Evolutionary conservation across 2,888 invertebrate species (phyloP).

Genomic region (Oscheius myriophilus): DNA sequence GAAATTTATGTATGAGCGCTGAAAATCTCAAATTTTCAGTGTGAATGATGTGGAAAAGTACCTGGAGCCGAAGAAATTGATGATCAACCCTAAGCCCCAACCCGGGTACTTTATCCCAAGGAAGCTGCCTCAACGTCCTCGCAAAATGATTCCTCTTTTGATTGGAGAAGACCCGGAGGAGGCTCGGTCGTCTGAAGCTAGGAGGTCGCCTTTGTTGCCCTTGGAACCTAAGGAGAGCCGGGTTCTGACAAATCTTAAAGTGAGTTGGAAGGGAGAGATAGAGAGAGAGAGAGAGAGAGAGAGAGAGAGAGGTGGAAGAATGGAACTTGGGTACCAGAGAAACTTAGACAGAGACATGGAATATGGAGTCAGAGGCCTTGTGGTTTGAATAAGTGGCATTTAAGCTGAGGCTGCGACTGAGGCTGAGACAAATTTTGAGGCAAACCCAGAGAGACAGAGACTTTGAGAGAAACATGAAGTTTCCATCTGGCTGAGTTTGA

Average conservation of each 20-base stretch:
- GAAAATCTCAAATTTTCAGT: too few relatives aligned
- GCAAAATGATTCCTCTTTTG: slow-evolving; percentile 65
- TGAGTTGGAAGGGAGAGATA: too few relatives aligned
- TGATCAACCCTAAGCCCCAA: slow-evolving; percentile 55
- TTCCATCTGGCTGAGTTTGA: too few relatives aligned
- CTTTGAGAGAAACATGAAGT: too few relatives aligned
- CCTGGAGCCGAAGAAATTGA: slow-evolving; percentile 48
- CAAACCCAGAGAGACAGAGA: too few relatives aligned
- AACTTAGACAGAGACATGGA: too few relatives aligned
- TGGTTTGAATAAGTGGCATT: too few relatives aligned
- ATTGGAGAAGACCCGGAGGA: slow-evolving; percentile 49
- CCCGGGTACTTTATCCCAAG: slow-evolving; percentile 57
- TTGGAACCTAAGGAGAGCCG: slow-evolving; percentile 31
- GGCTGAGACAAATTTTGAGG: too few relatives aligned
- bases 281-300: not conserved
- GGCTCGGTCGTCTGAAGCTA: not conserved
- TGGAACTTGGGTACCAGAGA: too few relatives aligned
- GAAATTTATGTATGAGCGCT: not conserved
- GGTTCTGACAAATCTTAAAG: slow-evolving; percentile 33
- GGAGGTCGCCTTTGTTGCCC: slow-evolving; percentile 35
- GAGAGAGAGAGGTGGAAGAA: not conserved
- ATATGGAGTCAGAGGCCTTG: too few relatives aligned
- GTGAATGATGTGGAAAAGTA: slow-evolving; percentile 53
- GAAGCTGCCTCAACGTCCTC: slow-evolving; percentile 54
- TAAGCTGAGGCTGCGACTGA: too few relatives aligned